These are phyloP conservation scores for Heterotilapia buettikoferi DNA, from an alignment of 2,113 vertebrate genomes.

Conservation along the genomic window DNA sequence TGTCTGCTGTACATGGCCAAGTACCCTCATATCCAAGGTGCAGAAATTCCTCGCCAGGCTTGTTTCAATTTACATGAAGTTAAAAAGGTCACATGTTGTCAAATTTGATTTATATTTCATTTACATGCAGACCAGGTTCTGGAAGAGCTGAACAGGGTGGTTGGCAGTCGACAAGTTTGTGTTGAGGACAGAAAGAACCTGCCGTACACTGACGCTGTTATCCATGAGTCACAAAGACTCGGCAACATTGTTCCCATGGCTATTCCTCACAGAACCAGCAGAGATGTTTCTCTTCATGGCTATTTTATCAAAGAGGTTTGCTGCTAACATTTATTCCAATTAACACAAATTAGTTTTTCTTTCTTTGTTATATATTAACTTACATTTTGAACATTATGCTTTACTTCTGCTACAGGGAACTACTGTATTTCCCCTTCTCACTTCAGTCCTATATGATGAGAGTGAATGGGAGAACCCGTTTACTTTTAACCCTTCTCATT, in stretches of 20 bases:
- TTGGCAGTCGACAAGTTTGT: constrained; percentile 49
- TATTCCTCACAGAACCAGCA: constrained; percentile 26
- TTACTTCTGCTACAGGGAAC: constrained; percentile 48
- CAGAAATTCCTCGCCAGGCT: not conserved
- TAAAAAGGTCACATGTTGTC: not conserved
- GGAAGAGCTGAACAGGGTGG: constrained; percentile 59
- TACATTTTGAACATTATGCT: not conserved
- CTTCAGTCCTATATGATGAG: constrained; percentile 65
- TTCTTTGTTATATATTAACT: not conserved
- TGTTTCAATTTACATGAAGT: not conserved
- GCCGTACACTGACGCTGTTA: constrained; percentile 67
- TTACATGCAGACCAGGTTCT: constrained; percentile 48
- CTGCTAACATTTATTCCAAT: not conserved
- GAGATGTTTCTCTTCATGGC: constrained; percentile 50
- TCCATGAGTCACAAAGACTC: constrained; percentile 68
- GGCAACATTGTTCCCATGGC: constrained; percentile 52
- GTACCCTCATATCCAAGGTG: constrained; percentile 72
- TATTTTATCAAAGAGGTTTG: constrained; percentile 34
- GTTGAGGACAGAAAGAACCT: constrained; percentile 60
- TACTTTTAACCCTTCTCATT: constrained; percentile 66
- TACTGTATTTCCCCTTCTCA: constrained; percentile 54
- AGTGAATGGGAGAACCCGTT: constrained; percentile 62
- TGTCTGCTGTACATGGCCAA: constrained; percentile 66
- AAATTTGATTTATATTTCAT: not conserved
- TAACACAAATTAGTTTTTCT: not conserved